Evolutionary conservation across 1,140 invertebrate genomes (phyloP).

Genomic region (Goniozus legneri): DNA sequence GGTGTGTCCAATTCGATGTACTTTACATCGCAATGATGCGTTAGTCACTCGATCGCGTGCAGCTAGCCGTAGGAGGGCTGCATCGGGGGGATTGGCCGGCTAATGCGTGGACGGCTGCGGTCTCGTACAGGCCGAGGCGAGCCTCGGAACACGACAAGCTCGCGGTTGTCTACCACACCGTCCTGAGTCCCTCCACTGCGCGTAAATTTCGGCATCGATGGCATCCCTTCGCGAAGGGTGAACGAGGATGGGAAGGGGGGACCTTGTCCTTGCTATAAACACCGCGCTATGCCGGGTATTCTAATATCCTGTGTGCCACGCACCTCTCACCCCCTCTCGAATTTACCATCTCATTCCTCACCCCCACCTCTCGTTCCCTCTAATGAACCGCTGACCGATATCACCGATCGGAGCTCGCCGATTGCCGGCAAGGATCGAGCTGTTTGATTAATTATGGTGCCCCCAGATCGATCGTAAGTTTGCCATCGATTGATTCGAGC

Average conservation of each 20-base stretch:
- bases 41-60: slow-evolving; percentile 1
- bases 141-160: slow-evolving; percentile 15
- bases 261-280: slow-evolving; percentile 25
- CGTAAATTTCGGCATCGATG: slow-evolving; percentile 39
- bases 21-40: too few relatives aligned
- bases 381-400: slow-evolving; percentile 43
- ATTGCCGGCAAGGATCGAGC: too few relatives aligned
- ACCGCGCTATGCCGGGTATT: slow-evolving; percentile 39
- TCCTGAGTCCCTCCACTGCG: too few relatives aligned
- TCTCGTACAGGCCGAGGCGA: slow-evolving; percentile 11
- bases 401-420: too few relatives aligned
- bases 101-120: slow-evolving; percentile 13
- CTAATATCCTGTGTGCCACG: slow-evolving; percentile 39
- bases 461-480: too few relatives aligned
- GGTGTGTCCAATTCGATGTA: neutral
- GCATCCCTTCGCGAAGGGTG: slow-evolving; percentile 26
- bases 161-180: slow-evolving; percentile 30
- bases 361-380: too few relatives aligned
- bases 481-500: too few relatives aligned
- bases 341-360: too few relatives aligned
- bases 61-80: slow-evolving; percentile 9
- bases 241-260: slow-evolving; percentile 18
- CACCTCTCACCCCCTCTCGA: too few relatives aligned
- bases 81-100: slow-evolving; percentile 5
- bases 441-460: too few relatives aligned